Evolutionary conservation across 2,888 invertebrate genomes (phyloP).

Genomic region (Pachydiplax longipennis): DNA sequence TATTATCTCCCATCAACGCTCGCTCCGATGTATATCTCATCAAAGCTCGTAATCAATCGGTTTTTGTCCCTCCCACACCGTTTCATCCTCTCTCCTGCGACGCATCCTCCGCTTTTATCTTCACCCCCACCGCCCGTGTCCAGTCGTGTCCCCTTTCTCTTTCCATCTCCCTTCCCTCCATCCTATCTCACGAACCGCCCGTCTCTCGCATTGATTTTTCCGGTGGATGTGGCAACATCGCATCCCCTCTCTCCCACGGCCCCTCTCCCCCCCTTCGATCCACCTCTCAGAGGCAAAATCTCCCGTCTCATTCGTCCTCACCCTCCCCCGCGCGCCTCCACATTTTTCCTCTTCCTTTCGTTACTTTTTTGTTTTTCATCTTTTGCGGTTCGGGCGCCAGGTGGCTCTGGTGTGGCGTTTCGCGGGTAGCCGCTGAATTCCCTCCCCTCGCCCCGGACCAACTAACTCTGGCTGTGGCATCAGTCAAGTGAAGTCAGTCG

Average conservation of each 20-base stretch:
- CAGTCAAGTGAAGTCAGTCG: conserved; percentile 24
- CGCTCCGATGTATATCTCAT: neutral
- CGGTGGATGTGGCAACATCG: conserved; percentile 47
- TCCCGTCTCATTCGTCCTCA: neutral
- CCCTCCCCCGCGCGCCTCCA: neutral
- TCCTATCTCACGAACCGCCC: neutral
- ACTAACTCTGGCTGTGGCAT: neutral
- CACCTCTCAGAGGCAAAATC: neutral
- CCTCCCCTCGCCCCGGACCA: neutral
- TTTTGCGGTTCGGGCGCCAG: conserved; percentile 1
- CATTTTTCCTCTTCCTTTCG: conserved; percentile 3
- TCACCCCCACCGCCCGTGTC: neutral
- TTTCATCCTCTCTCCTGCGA: neutral
- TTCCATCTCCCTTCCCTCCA: neutral
- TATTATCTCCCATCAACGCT: neutral
- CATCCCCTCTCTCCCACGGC: neutral
- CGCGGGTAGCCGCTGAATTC: conserved; percentile 8
- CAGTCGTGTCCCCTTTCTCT: neutral
- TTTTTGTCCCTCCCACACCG: neutral
- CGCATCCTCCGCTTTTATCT: neutral
- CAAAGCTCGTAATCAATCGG: neutral
- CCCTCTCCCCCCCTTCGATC: neutral
- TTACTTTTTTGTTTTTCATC: neutral
- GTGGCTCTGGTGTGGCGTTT: conserved; percentile 29
- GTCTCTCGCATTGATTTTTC: conserved; percentile 49